Percentiles rank a stretch among this genome's conserved stretches.
Evolutionary conservation across 2,113 vertebrate species (phyloP).

Genomic region (Copsychus sechellarum): DNA sequence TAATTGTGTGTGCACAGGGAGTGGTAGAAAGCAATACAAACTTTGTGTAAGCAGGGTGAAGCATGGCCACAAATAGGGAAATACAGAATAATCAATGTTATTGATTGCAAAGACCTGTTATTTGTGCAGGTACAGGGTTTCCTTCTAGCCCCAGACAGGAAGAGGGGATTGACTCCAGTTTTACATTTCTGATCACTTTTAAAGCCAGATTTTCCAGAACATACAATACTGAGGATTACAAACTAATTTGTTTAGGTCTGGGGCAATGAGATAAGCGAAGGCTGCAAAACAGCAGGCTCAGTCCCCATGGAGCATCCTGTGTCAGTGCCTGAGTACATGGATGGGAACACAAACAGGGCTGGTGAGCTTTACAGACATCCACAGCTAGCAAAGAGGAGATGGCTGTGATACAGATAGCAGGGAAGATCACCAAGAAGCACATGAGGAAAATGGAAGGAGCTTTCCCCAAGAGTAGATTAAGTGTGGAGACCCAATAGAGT

Average conservation of each 20-base stretch:
- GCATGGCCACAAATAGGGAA: not conserved
- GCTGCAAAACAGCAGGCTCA: constrained; percentile 1
- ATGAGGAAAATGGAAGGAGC: not conserved
- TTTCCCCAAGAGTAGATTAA: not conserved
- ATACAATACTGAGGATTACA: constrained; percentile 17
- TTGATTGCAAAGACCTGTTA: not conserved
- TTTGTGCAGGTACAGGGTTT: not conserved
- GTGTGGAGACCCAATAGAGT: not conserved
- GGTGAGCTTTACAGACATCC: not conserved
- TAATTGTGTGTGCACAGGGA: constrained; percentile 27
- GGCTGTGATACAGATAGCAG: not conserved
- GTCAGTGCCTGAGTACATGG: not conserved
- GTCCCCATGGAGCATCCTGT: not conserved
- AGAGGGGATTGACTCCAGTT: not conserved
- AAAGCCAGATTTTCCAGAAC: constrained; percentile 9
- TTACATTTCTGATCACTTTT: constrained; percentile 21
- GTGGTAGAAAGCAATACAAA: not conserved
- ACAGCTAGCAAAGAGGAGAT: not conserved
- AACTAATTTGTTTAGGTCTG: constrained; percentile 42
- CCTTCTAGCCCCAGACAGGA: not conserved
- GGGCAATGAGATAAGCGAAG: constrained; percentile 26
- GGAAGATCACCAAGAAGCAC: not conserved
- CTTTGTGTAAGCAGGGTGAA: not conserved
- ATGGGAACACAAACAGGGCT: not conserved
- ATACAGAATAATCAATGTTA: not conserved